Percentiles rank a stretch among this genome's conserved stretches.
Conservation (phyloP, 2,888 invertebrate genomes). For the Acrobeloides nanus region DNA sequence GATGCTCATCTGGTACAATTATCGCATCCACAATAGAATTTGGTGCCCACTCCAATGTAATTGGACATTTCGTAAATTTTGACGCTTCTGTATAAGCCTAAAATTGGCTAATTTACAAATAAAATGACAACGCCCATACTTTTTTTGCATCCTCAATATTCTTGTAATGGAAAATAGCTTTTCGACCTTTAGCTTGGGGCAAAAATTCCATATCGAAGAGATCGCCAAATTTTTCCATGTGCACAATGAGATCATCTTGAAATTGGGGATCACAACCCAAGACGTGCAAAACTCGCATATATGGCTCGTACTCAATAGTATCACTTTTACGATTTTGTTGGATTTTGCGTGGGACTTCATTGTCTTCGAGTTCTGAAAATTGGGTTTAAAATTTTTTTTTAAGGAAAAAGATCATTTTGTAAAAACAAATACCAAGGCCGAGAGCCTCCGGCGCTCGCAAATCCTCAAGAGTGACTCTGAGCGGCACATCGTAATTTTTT, state of each 20-base stretch:
- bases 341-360: too few species aligned
- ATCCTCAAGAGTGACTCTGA: too few species aligned
- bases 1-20: conserved; percentile 18
- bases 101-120: conserved; percentile 11
- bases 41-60: conserved; percentile 19
- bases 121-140: too few species aligned
- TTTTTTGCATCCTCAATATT: background rate
- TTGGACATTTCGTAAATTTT: background rate
- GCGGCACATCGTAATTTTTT: too few species aligned
- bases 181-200: background rate
- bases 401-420: too few species aligned
- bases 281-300: conserved; percentile 11
- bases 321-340: too few species aligned
- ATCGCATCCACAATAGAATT: conserved; percentile 11
- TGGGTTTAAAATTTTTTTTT: too few species aligned
- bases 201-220: conserved; percentile 18
- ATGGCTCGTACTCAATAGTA: too few species aligned
- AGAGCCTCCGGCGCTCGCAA: too few species aligned
- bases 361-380: too few species aligned
- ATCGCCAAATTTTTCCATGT: conserved; percentile 21
- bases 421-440: too few species aligned
- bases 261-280: conserved; percentile 10
- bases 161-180: conserved; percentile 5
- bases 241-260: conserved; percentile 18
- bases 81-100: conserved; percentile 14